Evolutionary conservation across 2,888 invertebrate genomes (phyloP).

Genomic region (Athetis lepigone): DNA sequence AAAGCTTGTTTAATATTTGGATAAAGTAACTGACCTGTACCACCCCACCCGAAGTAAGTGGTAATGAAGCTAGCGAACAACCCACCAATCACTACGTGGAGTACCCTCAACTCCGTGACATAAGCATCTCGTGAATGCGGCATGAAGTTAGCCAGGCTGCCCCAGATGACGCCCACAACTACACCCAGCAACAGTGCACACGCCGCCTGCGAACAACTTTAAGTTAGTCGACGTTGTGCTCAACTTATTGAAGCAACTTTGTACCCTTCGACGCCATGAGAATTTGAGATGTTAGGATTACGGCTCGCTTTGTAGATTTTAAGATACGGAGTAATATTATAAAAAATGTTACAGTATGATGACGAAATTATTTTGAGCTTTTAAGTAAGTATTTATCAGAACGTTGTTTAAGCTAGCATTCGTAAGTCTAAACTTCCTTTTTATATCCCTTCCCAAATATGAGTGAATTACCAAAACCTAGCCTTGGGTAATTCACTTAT

Average conservation of each 20-base stretch:
- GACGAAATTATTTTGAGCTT: background rate
- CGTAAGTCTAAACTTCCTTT: too few relatives aligned
- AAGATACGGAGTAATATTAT: background rate
- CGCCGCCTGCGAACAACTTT: slow-evolving; percentile 74
- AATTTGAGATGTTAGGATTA: slow-evolving; percentile 11
- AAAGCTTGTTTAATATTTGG: background rate
- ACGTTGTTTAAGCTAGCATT: background rate
- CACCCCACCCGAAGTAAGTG: slow-evolving; percentile 80
- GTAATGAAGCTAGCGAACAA: slow-evolving; percentile 80
- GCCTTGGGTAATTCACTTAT: too few relatives aligned
- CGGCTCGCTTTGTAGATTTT: background rate
- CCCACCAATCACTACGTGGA: slow-evolving; percentile 81
- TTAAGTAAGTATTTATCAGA: too few relatives aligned
- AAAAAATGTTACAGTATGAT: too few relatives aligned
- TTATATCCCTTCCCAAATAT: too few relatives aligned
- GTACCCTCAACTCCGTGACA: slow-evolving; percentile 80
- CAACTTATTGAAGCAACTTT: slow-evolving; percentile 39
- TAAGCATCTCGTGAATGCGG: slow-evolving; percentile 78
- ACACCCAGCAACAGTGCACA: slow-evolving; percentile 79
- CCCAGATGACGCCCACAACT: slow-evolving; percentile 80
- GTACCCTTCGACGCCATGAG: slow-evolving; percentile 16
- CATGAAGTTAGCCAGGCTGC: slow-evolving; percentile 76
- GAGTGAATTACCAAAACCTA: too few relatives aligned
- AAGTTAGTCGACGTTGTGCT: slow-evolving; percentile 29
- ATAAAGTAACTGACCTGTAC: slow-evolving; percentile 75